phyloP scores from a whole-genome alignment of 2,113 vertebrate genomes.

The Casuarius casuarius region DNA sequence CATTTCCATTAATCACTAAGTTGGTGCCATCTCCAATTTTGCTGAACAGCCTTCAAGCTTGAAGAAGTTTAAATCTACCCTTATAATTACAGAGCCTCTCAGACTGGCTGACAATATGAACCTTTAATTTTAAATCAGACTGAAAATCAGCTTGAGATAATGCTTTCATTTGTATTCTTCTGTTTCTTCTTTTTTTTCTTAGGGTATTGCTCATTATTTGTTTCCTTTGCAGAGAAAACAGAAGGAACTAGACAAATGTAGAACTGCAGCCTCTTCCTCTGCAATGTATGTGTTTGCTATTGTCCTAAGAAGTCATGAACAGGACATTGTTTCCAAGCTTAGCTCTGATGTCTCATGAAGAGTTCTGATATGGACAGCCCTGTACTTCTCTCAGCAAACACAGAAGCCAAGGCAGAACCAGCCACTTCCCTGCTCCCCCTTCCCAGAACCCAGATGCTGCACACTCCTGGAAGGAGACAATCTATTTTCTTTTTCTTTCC shows the following conservation, averaged over 20 bases:
- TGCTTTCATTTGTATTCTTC: neutral
- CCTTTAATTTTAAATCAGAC: conserved; percentile 50
- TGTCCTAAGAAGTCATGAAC: neutral
- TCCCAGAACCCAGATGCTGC: neutral
- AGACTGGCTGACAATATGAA: conserved; percentile 19
- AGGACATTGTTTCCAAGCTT: neutral
- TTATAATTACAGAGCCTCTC: conserved; percentile 13
- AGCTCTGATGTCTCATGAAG: neutral
- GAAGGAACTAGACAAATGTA: neutral
- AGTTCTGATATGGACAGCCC: neutral
- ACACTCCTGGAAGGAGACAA: neutral
- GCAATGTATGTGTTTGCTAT: neutral
- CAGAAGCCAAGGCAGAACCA: neutral
- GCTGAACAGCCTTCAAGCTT: conserved; percentile 34
- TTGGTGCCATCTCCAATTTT: conserved; percentile 32
- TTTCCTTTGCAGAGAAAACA: neutral
- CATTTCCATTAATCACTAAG: conserved; percentile 67
- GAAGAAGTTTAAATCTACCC: conserved; percentile 50
- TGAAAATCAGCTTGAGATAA: conserved; percentile 1
- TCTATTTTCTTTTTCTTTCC: neutral
- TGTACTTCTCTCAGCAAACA: neutral
- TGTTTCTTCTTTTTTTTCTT: neutral
- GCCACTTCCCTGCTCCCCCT: neutral
- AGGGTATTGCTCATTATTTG: neutral
- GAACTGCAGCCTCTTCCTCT: neutral